Percentiles rank a stretch among this genome's conserved stretches.
Evolutionary conservation across 1,140 invertebrate genomes (phyloP).

Genomic region (Homarus americanus): DNA sequence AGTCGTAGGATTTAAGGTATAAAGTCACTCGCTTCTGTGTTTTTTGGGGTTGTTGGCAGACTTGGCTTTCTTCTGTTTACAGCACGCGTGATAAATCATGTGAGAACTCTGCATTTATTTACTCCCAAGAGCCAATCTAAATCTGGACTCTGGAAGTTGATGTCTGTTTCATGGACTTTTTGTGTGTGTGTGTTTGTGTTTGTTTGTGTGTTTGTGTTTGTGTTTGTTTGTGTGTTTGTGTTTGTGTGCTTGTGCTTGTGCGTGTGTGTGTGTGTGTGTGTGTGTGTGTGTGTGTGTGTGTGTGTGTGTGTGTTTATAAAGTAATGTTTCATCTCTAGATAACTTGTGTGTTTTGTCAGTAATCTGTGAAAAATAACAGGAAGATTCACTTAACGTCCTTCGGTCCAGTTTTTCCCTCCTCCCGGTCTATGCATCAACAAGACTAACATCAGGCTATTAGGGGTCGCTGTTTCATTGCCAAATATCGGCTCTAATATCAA

Average conservation of each 20-base stretch:
- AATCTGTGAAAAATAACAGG: background rate
- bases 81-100: slow-evolving; percentile 41
- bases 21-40: too few relatives aligned
- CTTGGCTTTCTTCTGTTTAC: slow-evolving; percentile 30
- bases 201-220: too few relatives aligned
- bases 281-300: too few relatives aligned
- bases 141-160: background rate
- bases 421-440: too few relatives aligned
- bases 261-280: background rate
- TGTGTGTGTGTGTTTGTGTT: too few relatives aligned
- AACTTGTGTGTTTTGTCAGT: background rate
- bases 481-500: too few relatives aligned
- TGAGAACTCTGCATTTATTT: background rate
- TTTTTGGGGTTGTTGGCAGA: slow-evolving; percentile 28
- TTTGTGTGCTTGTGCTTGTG: too few relatives aligned
- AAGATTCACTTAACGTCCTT: background rate
- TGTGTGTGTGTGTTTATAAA: background rate
- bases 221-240: too few relatives aligned
- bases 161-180: too few relatives aligned
- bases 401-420: background rate
- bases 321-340: background rate
- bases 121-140: background rate
- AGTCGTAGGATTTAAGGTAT: too few relatives aligned
- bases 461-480: too few relatives aligned
- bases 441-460: too few relatives aligned